Base-by-base conservation (phyloP, 2,113 vertebrate species). In the Suricata suricatta region DNA sequence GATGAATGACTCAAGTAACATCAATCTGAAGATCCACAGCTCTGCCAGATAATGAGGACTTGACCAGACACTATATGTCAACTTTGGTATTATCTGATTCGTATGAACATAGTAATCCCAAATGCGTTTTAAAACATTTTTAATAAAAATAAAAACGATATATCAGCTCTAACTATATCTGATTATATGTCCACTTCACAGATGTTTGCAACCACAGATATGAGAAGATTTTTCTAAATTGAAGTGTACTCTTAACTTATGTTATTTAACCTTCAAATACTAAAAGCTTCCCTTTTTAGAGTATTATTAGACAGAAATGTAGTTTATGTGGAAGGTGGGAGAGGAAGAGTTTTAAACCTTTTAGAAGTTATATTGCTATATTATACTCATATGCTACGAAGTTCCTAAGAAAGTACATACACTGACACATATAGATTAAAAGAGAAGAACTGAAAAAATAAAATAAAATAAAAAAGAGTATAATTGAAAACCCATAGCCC, bases 11-110 rank as follows among this genome's bases (percentile, higher is more conserved):
- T 80, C 33, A 27, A 57, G 23, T 11, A 33, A 50, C 1, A 4
- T 12, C 14, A 0, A 21, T 31, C 5, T 25, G 33, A 25, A 29
- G 0, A 2, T 84, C 1, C 16, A 23, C 21, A 17, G 1, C 8
- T 68, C 38, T 12, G 76, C 31, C 27, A 76, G n/a, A 29, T 54
- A 50, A 44, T 21, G 2, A 3, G 7, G 3, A 25, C 2, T n/a
- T 31, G 16, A 25, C 1, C 3, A 89, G 17, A 52, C 0, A 57
- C 4, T 31, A 3, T 1, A 50, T 31, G 4, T 60, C 4, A 69
- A 35, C 35, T 41, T 25, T 80, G 27, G 35, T 17, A 29, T 79
- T 33, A 83, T 35, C n/a, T 50, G 66, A 47, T 60, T 60, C 11
- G 50, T 19, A 50, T 50, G 17, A 79, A 50, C 44, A 47, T 50